Evolutionary conservation across 2,888 invertebrate species (phyloP).

Genomic region (Odontocolon sp.): DNA sequence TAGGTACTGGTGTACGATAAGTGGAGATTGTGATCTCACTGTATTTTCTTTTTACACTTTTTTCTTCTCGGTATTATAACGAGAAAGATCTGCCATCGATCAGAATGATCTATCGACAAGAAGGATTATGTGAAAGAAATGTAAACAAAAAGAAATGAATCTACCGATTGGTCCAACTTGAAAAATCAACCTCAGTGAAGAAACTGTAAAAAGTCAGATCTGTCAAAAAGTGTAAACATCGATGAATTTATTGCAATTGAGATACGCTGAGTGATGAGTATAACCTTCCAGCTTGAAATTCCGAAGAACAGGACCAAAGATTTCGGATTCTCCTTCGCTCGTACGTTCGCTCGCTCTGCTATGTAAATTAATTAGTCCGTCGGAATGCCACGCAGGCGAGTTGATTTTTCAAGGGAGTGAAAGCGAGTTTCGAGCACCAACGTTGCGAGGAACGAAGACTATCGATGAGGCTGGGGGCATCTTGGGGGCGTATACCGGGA

Average conservation of each 20-base stretch:
- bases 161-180: too few species aligned
- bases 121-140: neutral
- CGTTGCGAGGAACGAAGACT: conserved; percentile 16
- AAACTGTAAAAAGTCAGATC: too few species aligned
- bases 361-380: conserved; percentile 78
- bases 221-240: neutral
- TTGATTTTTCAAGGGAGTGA: conserved; percentile 72
- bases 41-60: too few species aligned
- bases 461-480: conserved; percentile 34
- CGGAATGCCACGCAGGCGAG: conserved; percentile 65
- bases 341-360: conserved; percentile 64
- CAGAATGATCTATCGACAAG: conserved; percentile 18
- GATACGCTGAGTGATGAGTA: too few species aligned
- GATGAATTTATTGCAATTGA: neutral
- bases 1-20: conserved; percentile 38
- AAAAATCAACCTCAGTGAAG: too few species aligned
- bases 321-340: neutral
- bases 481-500: conserved; percentile 27
- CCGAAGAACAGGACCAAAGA: conserved; percentile 1
- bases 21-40: conserved; percentile 53
- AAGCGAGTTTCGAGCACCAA: conserved; percentile 52
- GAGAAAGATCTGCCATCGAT: conserved; percentile 48
- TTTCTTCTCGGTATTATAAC: conserved; percentile 39
- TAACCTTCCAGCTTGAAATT: neutral
- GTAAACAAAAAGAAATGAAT: neutral